Conservation (phyloP, 92 coral and sea anemone species). For the Epizoanthus illoricatus region DNA sequence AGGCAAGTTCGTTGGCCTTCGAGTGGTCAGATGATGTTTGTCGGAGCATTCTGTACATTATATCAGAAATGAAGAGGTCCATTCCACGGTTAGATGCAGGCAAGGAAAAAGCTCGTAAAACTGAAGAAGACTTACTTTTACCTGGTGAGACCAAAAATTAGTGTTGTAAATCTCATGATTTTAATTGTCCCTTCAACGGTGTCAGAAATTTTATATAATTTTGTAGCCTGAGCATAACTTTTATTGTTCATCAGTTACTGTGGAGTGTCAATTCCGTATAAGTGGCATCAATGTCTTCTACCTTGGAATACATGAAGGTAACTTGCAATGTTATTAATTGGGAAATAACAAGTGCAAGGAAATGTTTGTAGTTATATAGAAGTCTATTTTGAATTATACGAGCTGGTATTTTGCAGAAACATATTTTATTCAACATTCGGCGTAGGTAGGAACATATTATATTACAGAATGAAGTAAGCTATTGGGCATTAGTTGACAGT, state of each 20-base stretch:
- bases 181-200: too few relatives aligned
- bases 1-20: constrained; percentile 61
- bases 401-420: too few relatives aligned
- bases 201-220: neutral
- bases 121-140: neutral
- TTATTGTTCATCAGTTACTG: constrained; percentile 39
- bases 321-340: neutral
- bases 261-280: constrained; percentile 73
- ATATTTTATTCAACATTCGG: too few relatives aligned
- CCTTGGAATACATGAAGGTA: constrained; percentile 81
- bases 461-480: too few relatives aligned
- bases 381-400: too few relatives aligned
- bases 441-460: too few relatives aligned
- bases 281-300: constrained; percentile 80
- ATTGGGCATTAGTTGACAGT: too few relatives aligned
- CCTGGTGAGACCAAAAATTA: constrained; percentile 17
- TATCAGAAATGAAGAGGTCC: constrained; percentile 42
- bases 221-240: neutral
- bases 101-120: neutral
- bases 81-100: neutral
- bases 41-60: constrained; percentile 45
- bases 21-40: constrained; percentile 91
- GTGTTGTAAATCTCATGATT: too few relatives aligned
- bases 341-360: too few relatives aligned
- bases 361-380: too few relatives aligned